These are phyloP conservation scores for Xenopus laevis DNA, from an alignment of 2,113 vertebrate species.

Conservation along the genomic window DNA sequence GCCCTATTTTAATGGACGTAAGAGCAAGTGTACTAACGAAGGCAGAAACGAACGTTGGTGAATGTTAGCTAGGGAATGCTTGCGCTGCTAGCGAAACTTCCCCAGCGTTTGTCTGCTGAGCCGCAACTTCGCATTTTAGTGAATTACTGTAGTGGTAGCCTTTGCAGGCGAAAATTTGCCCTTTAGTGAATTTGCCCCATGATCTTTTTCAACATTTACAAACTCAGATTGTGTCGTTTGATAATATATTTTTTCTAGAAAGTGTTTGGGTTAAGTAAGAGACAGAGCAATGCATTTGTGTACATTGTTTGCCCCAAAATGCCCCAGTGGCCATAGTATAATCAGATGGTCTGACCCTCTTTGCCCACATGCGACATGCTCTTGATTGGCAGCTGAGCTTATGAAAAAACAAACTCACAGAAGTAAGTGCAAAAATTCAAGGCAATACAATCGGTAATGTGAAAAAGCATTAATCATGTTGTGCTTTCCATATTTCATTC, in stretches of 20 bases:
- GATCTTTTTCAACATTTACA: constrained; percentile 36
- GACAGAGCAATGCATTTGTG: constrained; percentile 37
- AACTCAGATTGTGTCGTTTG: constrained; percentile 8
- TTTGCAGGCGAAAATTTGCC: too few species aligned
- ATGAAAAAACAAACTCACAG: constrained; percentile 47
- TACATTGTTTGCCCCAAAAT: constrained; percentile 28
- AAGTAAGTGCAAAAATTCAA: constrained; percentile 44
- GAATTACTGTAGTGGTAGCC: too few species aligned
- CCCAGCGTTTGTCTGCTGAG: too few species aligned
- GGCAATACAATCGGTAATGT: constrained; percentile 59
- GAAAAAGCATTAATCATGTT: constrained; percentile 75
- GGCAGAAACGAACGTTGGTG: too few species aligned
- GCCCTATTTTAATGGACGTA: too few species aligned
- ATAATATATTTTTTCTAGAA: constrained; percentile 26
- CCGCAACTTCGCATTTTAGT: too few species aligned
- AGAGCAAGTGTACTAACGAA: too few species aligned
- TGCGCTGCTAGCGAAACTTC: too few species aligned
- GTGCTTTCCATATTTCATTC: constrained; percentile 63
- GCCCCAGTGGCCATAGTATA: constrained; percentile 23
- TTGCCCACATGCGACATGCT: constrained; percentile 35
- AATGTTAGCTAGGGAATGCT: too few species aligned
- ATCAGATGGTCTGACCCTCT: constrained; percentile 25
- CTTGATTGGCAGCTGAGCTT: constrained; percentile 12
- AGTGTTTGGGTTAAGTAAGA: constrained; percentile 42
- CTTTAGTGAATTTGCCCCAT: too few species aligned